phyloP scores from a whole-genome alignment of 2,797 vertebrate genomes.

The Cirrhinus molitorella region DNA sequence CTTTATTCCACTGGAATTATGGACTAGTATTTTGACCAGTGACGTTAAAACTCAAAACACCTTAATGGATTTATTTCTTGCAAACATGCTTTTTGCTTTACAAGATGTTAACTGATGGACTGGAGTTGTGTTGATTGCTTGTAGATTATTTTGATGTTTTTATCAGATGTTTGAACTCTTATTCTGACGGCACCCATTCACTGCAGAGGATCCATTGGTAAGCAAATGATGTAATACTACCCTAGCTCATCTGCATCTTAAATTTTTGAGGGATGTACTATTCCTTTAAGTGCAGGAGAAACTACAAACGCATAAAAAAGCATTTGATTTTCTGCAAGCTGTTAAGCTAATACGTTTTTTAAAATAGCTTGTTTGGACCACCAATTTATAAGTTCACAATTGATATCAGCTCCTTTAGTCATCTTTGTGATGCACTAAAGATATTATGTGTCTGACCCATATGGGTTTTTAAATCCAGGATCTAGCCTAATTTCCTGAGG shows the following conservation, averaged over 20 bases:
- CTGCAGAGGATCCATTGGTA: too few relatives aligned
- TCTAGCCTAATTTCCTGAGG: not conserved
- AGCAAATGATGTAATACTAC: not conserved
- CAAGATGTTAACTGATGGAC: too few relatives aligned
- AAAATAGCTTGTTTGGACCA: not conserved
- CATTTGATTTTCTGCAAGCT: not conserved
- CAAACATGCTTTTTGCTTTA: too few relatives aligned
- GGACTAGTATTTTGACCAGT: too few relatives aligned
- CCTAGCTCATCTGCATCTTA: too few relatives aligned
- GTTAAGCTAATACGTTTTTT: not conserved
- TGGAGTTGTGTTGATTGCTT: too few relatives aligned
- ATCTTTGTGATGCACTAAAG: not conserved
- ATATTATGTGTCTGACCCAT: not conserved
- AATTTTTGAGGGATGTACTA: too few relatives aligned
- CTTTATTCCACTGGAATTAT: too few relatives aligned
- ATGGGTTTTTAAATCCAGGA: not conserved
- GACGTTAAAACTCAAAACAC: too few relatives aligned
- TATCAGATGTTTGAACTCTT: too few relatives aligned
- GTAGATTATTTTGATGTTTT: too few relatives aligned
- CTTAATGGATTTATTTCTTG: too few relatives aligned
- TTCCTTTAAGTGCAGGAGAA: conserved; percentile 10
- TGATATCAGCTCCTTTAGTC: not conserved
- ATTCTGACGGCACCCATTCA: not conserved
- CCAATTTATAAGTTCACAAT: not conserved
- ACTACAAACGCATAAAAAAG: not conserved